These are phyloP conservation scores for Mus caroli DNA, from an alignment of 2,797 vertebrate genomes.

Conservation along the genomic window DNA sequence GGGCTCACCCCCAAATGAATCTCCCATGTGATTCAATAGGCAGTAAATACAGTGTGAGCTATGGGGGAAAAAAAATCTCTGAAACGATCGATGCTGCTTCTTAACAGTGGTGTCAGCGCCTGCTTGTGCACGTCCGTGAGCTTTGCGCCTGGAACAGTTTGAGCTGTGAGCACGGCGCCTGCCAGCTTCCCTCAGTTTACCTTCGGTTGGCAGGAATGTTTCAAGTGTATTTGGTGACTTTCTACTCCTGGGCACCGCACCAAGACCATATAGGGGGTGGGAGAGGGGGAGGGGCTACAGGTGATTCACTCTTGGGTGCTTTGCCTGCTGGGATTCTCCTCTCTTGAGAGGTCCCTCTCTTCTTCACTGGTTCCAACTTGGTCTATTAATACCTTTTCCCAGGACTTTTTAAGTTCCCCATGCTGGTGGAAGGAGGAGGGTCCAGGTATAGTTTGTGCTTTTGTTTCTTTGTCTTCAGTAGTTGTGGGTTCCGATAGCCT, in stretches of 20 bases:
- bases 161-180: not conserved
- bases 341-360: not conserved
- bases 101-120: not conserved
- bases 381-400: fast-evolving
- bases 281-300: not conserved
- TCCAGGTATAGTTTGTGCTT: not conserved
- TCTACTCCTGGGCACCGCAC: fast-evolving
- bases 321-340: no score
- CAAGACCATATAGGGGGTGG: not conserved
- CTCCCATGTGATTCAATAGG: not conserved
- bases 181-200: not conserved
- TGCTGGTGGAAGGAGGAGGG: not conserved
- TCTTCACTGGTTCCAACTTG: no score
- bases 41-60: not conserved
- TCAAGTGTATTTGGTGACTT: fast-evolving
- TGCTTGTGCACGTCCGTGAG: fast-evolving
- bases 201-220: not conserved
- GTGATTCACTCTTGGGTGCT: not conserved
- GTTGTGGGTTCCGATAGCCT: no score
- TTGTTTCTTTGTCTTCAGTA: not conserved
- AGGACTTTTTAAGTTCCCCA: not conserved
- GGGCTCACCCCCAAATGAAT: slow-evolving; percentile 18
- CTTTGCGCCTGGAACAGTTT: fast-evolving
- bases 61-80: not conserved
- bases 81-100: not conserved